Base-by-base conservation (phyloP, 2,888 invertebrate genomes). In the Muschampia plurimacula region DNA sequence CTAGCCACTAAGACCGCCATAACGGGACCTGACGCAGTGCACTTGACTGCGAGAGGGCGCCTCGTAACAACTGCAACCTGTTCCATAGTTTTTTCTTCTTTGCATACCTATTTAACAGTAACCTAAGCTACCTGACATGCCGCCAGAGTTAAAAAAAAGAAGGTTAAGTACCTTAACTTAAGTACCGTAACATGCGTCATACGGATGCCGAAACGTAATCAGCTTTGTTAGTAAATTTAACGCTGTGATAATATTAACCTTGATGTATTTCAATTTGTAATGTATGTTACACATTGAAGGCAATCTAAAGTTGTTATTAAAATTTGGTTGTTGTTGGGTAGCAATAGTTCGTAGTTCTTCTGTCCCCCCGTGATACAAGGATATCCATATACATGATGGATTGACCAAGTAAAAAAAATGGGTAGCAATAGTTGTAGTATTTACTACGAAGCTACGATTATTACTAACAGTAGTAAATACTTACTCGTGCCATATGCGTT, bases 21-120 rank as follows among this genome's bases (percentile, higher is more conserved):
- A 70, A 70, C 71, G 71, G 71, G 49, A 72, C 62, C 49, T 66
- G 72, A 52, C 72, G 67, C 72, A 72, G 60, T 72, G 72, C 67
- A 72, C 72, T 72, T 72, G 71, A 72, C 72, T 62, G 52, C 39
- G 49, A 59, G 49, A 65, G 59, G 62, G 59, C 67, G 72, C 62
- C 66, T 72, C 52, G 62, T 46, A 72, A 67, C 63, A 72, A 72
- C 67, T 72, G 72, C 72, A 72, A 72, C 72, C 67, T 62, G 62
- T 72, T 72, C 72, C 49, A 67, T 72, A 66, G 62, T 52, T 72
- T 72, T 72, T 72, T 71, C 13, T 39, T 63, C 0, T 36, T n/a
- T 52, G 4, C 57, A 46, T 36, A 60, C 65, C 36, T 65, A 59
- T 65, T 60, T 71, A 71, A 49, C 46, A 59, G 66, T 71, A 70